These are phyloP conservation scores for Prolemur simus DNA, from an alignment of 2,113 vertebrate species.

Conservation along the genomic window DNA sequence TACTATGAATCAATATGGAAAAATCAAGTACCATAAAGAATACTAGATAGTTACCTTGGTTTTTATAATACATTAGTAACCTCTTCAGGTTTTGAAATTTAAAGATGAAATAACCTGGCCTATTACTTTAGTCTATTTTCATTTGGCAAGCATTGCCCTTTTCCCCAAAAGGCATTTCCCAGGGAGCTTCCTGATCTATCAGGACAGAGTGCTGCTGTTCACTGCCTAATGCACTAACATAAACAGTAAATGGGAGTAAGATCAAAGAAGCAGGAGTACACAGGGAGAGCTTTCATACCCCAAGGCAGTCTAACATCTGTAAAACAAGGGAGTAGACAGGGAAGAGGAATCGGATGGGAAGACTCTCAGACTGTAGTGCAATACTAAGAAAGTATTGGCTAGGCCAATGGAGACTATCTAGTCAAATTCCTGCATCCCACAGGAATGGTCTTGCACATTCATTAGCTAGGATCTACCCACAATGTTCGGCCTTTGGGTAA, in stretches of 20 bases:
- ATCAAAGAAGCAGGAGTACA: not conserved
- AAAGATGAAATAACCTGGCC: not conserved
- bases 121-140: not conserved
- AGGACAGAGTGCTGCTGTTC: not conserved
- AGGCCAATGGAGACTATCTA: not conserved
- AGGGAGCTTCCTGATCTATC: not conserved
- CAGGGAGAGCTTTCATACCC: rapidly evolving
- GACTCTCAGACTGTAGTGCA: not conserved
- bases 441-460: not conserved
- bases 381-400: not conserved
- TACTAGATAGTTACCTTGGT: not conserved
- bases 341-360: not conserved
- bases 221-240: not conserved
- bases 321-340: not conserved
- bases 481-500: not conserved
- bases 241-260: not conserved
- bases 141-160: not conserved
- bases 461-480: not conserved
- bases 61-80: not conserved
- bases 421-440: not conserved
- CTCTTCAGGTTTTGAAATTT: not conserved
- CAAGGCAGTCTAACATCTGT: rapidly evolving
- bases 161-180: not conserved
- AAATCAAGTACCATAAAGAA: not conserved
- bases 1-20: not conserved